phyloP scores from a whole-genome alignment of 2,113 vertebrate species.

The Pseudopodoces humilis region DNA sequence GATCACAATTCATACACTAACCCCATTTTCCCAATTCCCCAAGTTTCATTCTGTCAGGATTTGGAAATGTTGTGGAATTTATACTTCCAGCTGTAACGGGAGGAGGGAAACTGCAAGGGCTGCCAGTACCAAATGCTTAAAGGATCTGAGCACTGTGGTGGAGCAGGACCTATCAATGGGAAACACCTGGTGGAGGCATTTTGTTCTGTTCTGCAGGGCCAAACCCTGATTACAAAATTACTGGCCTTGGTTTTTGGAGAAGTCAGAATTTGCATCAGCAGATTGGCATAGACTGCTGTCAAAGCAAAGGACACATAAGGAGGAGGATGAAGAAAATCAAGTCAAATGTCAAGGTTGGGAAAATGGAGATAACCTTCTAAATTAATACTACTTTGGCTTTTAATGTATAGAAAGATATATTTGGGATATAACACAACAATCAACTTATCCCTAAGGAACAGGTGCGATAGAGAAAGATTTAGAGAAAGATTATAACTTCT shows the following conservation, averaged over 20 bases:
- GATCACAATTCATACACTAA: constrained; percentile 60
- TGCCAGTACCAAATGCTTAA: constrained; percentile 15
- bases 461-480: background rate
- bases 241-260: background rate
- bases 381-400: background rate
- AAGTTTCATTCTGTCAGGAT: constrained; percentile 63
- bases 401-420: background rate
- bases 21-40: constrained; percentile 64
- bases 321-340: background rate
- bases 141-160: background rate
- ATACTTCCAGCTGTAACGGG: background rate
- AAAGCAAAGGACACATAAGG: background rate
- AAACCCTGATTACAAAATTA: background rate
- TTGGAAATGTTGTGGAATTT: constrained; percentile 64
- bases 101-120: constrained; percentile 7
- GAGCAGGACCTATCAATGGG: background rate
- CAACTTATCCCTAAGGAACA: background rate
- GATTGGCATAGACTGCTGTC: background rate
- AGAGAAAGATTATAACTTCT: background rate
- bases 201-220: background rate
- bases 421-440: background rate
- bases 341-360: background rate
- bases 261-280: background rate
- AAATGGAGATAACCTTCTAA: background rate
- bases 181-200: background rate